phyloP scores from a whole-genome alignment of 1,140 invertebrate genomes.

The Panulirus ornatus region DNA sequence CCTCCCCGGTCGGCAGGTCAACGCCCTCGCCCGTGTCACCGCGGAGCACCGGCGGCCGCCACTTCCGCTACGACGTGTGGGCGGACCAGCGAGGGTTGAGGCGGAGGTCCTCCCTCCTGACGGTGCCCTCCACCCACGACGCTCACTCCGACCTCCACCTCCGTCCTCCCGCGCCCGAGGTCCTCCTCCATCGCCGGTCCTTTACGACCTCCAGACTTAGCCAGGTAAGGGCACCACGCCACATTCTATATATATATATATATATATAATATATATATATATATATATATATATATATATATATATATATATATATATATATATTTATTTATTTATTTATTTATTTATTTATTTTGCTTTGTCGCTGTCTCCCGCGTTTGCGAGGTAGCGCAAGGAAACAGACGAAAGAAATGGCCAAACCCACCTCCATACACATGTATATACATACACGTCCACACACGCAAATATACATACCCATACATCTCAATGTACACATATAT shows the following conservation, averaged over 20 bases:
- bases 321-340: background rate
- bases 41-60: constrained; percentile 35
- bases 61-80: constrained; percentile 64
- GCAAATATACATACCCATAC: no score
- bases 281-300: background rate
- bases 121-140: constrained; percentile 66
- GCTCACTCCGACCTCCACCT: constrained; percentile 52
- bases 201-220: constrained; percentile 52
- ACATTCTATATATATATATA: no score
- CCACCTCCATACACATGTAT: no score
- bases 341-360: background rate
- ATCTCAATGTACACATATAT: no score
- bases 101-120: constrained; percentile 56
- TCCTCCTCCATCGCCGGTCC: constrained; percentile 64
- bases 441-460: no score
- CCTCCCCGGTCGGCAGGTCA: constrained; percentile 54
- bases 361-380: no score
- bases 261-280: background rate
- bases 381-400: no score
- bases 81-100: constrained; percentile 52
- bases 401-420: no score
- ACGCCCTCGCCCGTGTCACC: constrained; percentile 65
- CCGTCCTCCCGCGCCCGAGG: constrained; percentile 50
- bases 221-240: constrained; percentile 47
- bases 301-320: constrained; percentile 11